Evolutionary conservation across 2,888 invertebrate species (phyloP).

Genomic region (Seladonia tumulorum): DNA sequence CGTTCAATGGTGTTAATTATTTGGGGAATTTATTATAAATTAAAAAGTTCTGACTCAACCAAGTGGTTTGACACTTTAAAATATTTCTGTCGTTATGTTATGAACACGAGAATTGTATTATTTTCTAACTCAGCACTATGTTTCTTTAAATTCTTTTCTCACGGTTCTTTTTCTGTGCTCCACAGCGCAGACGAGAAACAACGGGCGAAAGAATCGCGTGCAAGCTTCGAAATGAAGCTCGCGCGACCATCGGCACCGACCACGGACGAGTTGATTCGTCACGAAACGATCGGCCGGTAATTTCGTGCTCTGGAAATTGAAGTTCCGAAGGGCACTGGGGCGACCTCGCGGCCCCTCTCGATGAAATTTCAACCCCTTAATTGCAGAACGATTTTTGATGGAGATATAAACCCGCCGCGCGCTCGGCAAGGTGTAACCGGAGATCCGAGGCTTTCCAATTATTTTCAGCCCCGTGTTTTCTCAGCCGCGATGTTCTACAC

Average conservation of each 20-base stretch:
- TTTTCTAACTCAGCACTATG: not conserved
- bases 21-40: too few species aligned
- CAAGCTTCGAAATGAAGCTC: not conserved
- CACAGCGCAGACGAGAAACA: not conserved
- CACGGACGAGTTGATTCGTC: not conserved
- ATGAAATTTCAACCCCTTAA: constrained; percentile 13
- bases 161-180: not conserved
- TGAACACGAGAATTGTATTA: not conserved
- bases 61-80: too few species aligned
- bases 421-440: not conserved
- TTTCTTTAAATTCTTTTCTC: not conserved
- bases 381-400: constrained; percentile 14
- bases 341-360: not conserved
- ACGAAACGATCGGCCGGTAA: not conserved
- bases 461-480: not conserved
- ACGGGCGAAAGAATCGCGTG: constrained; percentile 4
- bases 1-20: too few species aligned
- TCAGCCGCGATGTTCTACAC: not conserved
- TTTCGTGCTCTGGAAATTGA: not conserved
- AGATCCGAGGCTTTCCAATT: constrained; percentile 5
- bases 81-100: too few species aligned
- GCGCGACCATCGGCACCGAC: not conserved
- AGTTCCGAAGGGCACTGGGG: constrained; percentile 6
- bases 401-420: not conserved
- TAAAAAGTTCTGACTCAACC: too few species aligned